Evolutionary conservation across 1,140 invertebrate species (phyloP), one percentile per base, ranked within the genome.

Genomic region (Ceratoteleas bidentatus): DNA sequence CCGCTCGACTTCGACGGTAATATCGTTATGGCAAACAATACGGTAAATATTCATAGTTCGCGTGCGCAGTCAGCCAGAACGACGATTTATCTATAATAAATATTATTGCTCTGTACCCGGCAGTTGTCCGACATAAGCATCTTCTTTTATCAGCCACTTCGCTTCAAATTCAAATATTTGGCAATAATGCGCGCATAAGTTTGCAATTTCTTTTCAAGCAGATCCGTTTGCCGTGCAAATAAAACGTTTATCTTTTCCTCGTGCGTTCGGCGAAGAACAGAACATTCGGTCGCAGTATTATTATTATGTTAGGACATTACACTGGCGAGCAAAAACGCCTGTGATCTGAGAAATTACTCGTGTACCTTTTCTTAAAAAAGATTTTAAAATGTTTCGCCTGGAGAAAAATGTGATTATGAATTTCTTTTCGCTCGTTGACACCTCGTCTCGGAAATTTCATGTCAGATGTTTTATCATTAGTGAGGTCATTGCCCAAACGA

Each of bases 41-140:
- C 38, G 14, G 57, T 58, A 64, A 74, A 74, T 74, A 65, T 74
- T 76, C 40, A 62, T 58, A 68, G 32, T 49, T 57, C 36, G 24
- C 34, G 43, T 6, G 62, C 14, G 16, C 11, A 53, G 32, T 32
- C 65, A 65, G n/a, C 61, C 13, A n/a, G 38, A 75, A 68, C 66
- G 61, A 66, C 15, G 49, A 68, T 66, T 75, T 68, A 75, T 75
- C 38, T 68, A 54, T 62, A 49, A 76, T 66, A 76, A 76, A 76
- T 77, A 77, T 62, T 34, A 57, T 32, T 53, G 57, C 57, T 45
- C 34, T 15, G 15, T 61, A 54, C 38, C 9, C 24, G 24, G 9
- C 24, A 16, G 60, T 66, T 75, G 38, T 53, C 15, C 36, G 15
- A n/a, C 47, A 36, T 60, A 66, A 66, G 36, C 54, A 66, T 50